Conservation (phyloP, 2,797 vertebrate species). For the Orientallactaga sibirica region DNA sequence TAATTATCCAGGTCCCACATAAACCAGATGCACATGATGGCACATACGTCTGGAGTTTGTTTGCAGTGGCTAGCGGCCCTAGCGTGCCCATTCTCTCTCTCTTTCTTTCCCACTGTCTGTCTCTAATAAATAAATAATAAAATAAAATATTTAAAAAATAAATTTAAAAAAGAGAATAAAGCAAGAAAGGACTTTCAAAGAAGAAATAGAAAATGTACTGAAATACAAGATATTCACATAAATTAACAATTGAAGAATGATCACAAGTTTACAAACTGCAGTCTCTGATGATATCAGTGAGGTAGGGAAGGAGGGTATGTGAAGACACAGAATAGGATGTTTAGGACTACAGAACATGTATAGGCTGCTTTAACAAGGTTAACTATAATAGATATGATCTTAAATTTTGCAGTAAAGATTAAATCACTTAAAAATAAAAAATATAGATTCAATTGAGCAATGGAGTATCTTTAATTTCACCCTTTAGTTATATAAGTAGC, state of each 20-base stretch:
- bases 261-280: not conserved
- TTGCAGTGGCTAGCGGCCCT: too few relatives aligned
- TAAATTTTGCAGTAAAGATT: constrained; percentile 5
- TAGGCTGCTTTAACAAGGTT: not conserved
- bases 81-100: too few relatives aligned
- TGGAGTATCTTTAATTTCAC: not conserved
- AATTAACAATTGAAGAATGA: not conserved
- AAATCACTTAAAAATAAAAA: not conserved
- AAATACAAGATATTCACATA: not conserved
- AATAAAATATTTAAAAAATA: not conserved
- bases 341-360: not conserved
- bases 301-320: not conserved
- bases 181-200: not conserved
- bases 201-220: constrained; percentile 33
- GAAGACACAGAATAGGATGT: not conserved
- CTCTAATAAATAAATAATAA: not conserved
- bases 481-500: not conserved
- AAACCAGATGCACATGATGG: too few relatives aligned
- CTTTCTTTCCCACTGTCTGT: too few relatives aligned
- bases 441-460: not conserved
- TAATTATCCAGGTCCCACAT: too few relatives aligned
- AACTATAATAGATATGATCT: not conserved
- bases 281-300: not conserved
- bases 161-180: not conserved
- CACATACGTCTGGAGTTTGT: too few relatives aligned